Evolutionary conservation across 2,113 vertebrate genomes (phyloP).

Genomic region (Guaruba guarouba): DNA sequence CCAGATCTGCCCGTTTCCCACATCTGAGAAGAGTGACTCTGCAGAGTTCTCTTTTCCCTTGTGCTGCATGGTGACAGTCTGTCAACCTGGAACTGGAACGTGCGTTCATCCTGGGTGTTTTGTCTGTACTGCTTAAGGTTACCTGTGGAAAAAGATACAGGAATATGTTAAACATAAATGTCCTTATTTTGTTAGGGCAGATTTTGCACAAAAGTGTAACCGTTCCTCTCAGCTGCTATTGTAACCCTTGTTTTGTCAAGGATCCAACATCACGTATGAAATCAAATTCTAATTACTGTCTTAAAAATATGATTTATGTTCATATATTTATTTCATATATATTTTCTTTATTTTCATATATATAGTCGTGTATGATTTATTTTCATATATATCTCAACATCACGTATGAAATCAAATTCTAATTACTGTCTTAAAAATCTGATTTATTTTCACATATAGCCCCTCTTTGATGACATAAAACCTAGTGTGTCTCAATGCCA

Average conservation of each 20-base stretch:
- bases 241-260: background rate
- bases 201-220: background rate
- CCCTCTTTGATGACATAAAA: background rate
- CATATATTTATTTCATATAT: background rate
- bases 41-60: background rate
- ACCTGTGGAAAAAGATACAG: background rate
- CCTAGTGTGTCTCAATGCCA: background rate
- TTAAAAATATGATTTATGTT: background rate
- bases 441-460: background rate
- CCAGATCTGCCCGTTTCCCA: background rate
- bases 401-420: background rate
- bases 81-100: background rate
- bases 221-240: background rate
- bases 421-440: background rate
- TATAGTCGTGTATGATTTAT: too few relatives aligned
- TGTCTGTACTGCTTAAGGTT: background rate
- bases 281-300: background rate
- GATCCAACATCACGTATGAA: background rate
- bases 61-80: accelerated
- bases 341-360: too few relatives aligned
- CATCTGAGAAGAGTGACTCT: background rate
- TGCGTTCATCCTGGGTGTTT: background rate
- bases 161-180: background rate
- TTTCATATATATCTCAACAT: background rate
- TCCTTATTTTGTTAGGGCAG: background rate